Percentiles rank a stretch among this genome's conserved stretches.
Conservation (phyloP, 2,113 vertebrate species). For the Pygoscelis adeliae region DNA sequence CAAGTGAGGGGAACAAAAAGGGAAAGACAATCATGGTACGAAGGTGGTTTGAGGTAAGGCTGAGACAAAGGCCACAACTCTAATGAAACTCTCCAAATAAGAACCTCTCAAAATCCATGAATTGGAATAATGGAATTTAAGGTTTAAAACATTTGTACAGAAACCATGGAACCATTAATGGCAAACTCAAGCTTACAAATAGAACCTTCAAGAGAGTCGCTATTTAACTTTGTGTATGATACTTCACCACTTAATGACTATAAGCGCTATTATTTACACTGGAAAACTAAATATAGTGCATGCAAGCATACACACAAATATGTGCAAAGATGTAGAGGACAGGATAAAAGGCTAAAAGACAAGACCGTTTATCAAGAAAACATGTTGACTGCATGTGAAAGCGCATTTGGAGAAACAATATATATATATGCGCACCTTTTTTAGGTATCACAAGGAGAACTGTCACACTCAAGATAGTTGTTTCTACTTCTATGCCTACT, state of each 20-base stretch:
- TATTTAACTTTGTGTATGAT: not conserved
- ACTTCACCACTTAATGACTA: not conserved
- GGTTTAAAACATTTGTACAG: not conserved
- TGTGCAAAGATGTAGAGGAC: not conserved
- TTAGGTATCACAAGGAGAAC: not conserved
- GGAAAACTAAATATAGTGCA: not conserved
- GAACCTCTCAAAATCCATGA: not conserved
- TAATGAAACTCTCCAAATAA: not conserved
- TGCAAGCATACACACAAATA: not conserved
- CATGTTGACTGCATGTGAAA: not conserved
- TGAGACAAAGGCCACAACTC: not conserved
- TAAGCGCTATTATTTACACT: not conserved
- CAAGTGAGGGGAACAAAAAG: not conserved
- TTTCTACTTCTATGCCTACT: not conserved
- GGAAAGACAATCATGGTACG: not conserved
- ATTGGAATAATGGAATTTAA: not conserved
- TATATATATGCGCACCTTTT: not conserved
- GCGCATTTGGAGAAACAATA: not conserved
- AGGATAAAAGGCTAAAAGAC: not conserved
- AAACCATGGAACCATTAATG: not conserved
- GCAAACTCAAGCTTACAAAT: not conserved
- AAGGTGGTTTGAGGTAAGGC: not conserved
- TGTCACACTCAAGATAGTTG: not conserved
- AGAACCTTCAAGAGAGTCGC: not conserved
- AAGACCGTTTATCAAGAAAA: not conserved